Percentiles rank a stretch among this genome's conserved stretches.
Conservation (phyloP, 2,888 invertebrate genomes). For the Sicus ferrugineus region DNA sequence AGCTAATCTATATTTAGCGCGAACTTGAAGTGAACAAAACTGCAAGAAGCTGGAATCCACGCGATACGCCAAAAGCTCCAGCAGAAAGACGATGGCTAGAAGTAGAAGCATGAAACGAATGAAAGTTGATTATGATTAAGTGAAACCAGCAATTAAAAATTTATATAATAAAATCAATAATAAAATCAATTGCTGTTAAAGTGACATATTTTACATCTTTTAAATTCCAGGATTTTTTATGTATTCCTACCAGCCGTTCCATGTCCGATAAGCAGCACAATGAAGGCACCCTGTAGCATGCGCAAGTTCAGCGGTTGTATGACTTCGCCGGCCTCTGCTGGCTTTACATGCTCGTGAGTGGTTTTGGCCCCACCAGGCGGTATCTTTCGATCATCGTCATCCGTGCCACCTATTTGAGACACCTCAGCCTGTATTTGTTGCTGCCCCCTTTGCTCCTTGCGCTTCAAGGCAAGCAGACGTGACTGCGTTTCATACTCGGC, state of each 20-base stretch:
- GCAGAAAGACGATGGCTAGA: conserved; percentile 48
- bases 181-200: too few relatives aligned
- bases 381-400: conserved; percentile 49
- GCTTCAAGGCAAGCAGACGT: conserved; percentile 64
- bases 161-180: too few relatives aligned
- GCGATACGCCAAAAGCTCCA: conserved; percentile 50
- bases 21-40: conserved; percentile 40
- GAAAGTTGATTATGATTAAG: neutral
- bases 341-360: conserved; percentile 36
- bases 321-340: conserved; percentile 44
- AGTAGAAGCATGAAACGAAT: conserved; percentile 18
- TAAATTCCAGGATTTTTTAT: too few relatives aligned
- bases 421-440: conserved; percentile 39
- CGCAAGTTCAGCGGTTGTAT: conserved; percentile 74
- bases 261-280: conserved; percentile 73
- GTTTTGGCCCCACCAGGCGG: conserved; percentile 39
- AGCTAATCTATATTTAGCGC: neutral
- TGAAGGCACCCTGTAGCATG: conserved; percentile 79
- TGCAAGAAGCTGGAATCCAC: conserved; percentile 41
- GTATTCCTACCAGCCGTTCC: conserved; percentile 66
- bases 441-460: conserved; percentile 41
- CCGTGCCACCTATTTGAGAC: neutral
- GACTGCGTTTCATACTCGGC: conserved; percentile 78
- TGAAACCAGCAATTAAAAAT: neutral
- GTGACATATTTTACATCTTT: too few relatives aligned